Evolutionary conservation across 2,113 vertebrate species (phyloP).

Genomic region (Phalacrocorax aristotelis): DNA sequence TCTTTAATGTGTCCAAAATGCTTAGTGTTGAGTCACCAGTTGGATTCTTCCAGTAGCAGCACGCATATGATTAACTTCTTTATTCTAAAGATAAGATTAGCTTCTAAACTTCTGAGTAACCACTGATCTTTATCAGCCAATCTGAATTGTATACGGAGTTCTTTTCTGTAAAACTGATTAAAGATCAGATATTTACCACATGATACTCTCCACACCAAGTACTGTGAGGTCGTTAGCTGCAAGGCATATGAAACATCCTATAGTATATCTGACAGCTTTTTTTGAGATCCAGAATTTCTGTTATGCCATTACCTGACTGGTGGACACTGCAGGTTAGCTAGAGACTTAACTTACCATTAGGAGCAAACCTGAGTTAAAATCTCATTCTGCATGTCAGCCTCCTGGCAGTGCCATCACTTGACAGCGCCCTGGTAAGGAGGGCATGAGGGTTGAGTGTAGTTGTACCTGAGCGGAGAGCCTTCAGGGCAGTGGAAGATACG

Average conservation of each 20-base stretch:
- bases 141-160: background rate
- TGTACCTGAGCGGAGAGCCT: background rate
- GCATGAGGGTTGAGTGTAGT: background rate
- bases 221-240: background rate
- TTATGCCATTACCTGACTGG: background rate
- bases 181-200: background rate
- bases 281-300: background rate
- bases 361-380: background rate
- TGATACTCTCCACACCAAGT: background rate
- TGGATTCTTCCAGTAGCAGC: background rate
- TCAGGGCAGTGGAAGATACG: background rate
- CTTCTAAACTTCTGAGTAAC: background rate
- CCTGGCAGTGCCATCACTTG: background rate
- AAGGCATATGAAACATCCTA: background rate
- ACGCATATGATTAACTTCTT: background rate
- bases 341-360: background rate
- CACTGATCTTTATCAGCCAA: background rate
- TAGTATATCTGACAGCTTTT: background rate
- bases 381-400: background rate
- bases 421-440: fast-evolving
- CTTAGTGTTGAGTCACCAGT: background rate
- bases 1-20: background rate
- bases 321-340: background rate
- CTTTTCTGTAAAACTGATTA: background rate
- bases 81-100: background rate